These are phyloP conservation scores for Caenorhabditis tropicalis DNA, from an alignment of 1,140 invertebrate genomes.

Conservation along the genomic window DNA sequence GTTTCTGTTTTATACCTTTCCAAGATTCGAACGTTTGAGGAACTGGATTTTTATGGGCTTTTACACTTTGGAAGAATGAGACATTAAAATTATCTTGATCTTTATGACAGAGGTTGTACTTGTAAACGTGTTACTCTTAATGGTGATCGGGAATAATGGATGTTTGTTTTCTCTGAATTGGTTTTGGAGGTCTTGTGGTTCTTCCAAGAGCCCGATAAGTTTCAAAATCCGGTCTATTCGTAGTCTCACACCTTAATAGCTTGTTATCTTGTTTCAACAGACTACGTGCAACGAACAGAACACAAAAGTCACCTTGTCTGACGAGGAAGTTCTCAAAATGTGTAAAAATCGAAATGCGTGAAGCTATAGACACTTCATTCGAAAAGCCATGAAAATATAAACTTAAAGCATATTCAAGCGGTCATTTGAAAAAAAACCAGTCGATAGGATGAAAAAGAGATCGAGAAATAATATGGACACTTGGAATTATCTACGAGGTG, in stretches of 20 bases:
- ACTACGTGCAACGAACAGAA: background rate
- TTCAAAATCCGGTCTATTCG: background rate
- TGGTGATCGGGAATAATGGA: background rate
- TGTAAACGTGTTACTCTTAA: background rate
- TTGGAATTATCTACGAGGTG: background rate
- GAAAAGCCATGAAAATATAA: no score
- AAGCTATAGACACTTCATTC: no score
- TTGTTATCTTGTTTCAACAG: background rate
- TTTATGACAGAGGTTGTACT: background rate
- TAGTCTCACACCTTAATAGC: background rate
- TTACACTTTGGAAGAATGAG: constrained; percentile 1
- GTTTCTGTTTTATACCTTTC: constrained; percentile 4
- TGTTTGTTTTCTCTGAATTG: background rate
- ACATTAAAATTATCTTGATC: constrained; percentile 8
- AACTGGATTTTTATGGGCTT: constrained; percentile 30
- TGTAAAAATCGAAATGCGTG: no score
- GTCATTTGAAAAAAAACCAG: background rate
- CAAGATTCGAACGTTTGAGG: background rate
- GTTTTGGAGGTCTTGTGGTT: no score
- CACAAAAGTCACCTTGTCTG: background rate
- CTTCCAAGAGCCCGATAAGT: no score
- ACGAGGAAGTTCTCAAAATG: background rate
- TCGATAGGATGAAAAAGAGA: background rate
- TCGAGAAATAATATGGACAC: background rate
- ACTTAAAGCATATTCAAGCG: background rate